These are phyloP conservation scores for Ivindomyrus marchei DNA, from an alignment of 2,113 vertebrate genomes.

Conservation along the genomic window DNA sequence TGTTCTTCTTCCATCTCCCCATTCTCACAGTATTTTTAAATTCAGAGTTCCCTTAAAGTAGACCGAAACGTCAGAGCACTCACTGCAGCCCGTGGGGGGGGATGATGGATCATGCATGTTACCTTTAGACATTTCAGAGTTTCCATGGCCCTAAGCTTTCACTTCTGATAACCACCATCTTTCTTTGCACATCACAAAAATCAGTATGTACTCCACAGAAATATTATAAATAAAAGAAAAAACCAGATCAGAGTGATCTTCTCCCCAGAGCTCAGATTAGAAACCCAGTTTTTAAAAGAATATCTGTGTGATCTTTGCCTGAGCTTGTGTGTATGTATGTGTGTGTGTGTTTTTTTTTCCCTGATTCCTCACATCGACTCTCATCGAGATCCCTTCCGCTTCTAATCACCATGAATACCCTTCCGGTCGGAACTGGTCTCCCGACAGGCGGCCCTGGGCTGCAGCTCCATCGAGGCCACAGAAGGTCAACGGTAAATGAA, in stretches of 20 bases:
- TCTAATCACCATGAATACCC: neutral
- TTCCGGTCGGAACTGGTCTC: neutral
- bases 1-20: neutral
- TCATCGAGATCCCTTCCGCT: neutral
- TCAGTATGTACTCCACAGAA: slow-evolving; percentile 61
- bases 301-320: slow-evolving; percentile 66
- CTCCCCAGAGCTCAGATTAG: slow-evolving; percentile 65
- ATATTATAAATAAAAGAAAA: slow-evolving; percentile 60
- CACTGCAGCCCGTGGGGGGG: slow-evolving; percentile 48
- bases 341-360: neutral
- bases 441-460: neutral
- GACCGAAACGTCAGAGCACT: slow-evolving; percentile 44
- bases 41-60: slow-evolving; percentile 53
- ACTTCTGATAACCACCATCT: slow-evolving; percentile 62
- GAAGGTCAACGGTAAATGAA: neutral
- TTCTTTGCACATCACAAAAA: slow-evolving; percentile 57
- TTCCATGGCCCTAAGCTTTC: slow-evolving; percentile 50
- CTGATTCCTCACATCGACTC: neutral
- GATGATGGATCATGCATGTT: slow-evolving; percentile 42
- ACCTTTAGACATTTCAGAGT: slow-evolving; percentile 37
- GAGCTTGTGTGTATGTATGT: slow-evolving; percentile 32
- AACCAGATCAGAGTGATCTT: slow-evolving; percentile 57
- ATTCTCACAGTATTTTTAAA: neutral
- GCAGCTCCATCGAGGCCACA: neutral
- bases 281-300: slow-evolving; percentile 69